Evolutionary conservation across 2,888 invertebrate genomes (phyloP), one percentile per base, ranked within the genome.

Genomic region (Mantis religiosa): DNA sequence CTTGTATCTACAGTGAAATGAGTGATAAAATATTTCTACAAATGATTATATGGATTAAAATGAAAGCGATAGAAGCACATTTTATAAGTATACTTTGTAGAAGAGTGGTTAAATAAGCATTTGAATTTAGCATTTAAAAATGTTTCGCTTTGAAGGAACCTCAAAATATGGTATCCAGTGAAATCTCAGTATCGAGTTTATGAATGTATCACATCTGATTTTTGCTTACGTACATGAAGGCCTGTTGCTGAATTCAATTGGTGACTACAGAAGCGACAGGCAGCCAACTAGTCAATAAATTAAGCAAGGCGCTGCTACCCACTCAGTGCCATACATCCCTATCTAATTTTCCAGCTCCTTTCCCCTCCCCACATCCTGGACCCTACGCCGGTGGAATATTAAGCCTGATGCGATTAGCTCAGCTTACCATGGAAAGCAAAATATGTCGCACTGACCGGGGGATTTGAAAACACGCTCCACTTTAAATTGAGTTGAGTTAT

Each of bases 391-490:
- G 47, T 54, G 28, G 89, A 89, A 89, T 89, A 89, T 88, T 88
- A 89, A 89, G 85, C 30, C n/a, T 89, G 86, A 89, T 89, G 85
- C 85, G 88, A 89, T 89, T 89, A 89, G 88, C 89, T 89, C 41
- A 71, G 89, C 85, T 88, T 71, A 71, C 20, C 54, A 71, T 71
- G 89, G 88, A 88, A 88, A 88, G 85, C 88, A 89, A 89, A 89
- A 89, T 88, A 89, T 89, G 89, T 89, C 89, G 88, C 88, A 28
- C 25, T 71, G 54, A 71, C 54, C 54, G 25, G 54, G 20, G 20
- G 54, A n/a, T 71, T 20, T 71, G 54, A 71, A 71, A 71, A 71
- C 54, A 71, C 54, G 54, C 20, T 71, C 54, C 20, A 6, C 20
- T 71, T 71, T 71, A 71, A 71, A 71, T 71, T 71, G 54, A 71